These are phyloP conservation scores for Halictus ligatus DNA, from an alignment of 2,888 invertebrate genomes.

Conservation along the genomic window DNA sequence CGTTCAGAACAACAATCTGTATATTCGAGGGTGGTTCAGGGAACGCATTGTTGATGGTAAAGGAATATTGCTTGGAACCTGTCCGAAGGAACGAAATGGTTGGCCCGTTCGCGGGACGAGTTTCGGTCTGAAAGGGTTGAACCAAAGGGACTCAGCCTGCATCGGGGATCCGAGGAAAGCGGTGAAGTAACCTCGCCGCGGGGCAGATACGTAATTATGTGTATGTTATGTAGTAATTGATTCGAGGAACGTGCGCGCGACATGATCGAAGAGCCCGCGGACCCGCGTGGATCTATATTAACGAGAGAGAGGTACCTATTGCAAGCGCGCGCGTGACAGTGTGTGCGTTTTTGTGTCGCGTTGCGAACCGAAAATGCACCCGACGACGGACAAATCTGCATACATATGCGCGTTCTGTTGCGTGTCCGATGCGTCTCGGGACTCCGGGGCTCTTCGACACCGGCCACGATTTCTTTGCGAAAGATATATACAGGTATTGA, in stretches of 20 bases:
- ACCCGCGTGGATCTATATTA: conserved; percentile 32
- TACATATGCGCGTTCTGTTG: background rate
- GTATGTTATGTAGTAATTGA: conserved; percentile 34
- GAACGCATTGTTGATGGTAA: background rate
- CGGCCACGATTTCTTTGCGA: conserved; percentile 10
- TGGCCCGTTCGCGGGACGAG: background rate
- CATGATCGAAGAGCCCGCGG: conserved; percentile 27
- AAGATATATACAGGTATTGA: conserved; percentile 62
- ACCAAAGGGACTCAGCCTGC: conserved; percentile 32
- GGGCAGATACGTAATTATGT: conserved; percentile 16
- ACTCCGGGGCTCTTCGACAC: conserved; percentile 25
- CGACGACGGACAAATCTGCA: conserved; percentile 6
- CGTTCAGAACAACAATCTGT: background rate
- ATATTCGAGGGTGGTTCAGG: background rate
- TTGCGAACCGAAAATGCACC: conserved; percentile 38
- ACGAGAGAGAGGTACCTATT: conserved; percentile 56
- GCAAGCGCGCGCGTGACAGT: conserved; percentile 58
- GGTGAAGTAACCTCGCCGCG: conserved; percentile 20
- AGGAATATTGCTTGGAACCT: background rate
- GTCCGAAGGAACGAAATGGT: background rate
- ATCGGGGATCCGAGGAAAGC: conserved; percentile 24
- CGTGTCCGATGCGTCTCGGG: conserved; percentile 17
- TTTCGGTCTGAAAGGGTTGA: background rate
- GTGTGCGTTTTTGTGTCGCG: conserved; percentile 55
- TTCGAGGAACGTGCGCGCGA: conserved; percentile 16